Base-by-base conservation (phyloP, 2,797 vertebrate genomes). In the Potorous gilbertii region DNA sequence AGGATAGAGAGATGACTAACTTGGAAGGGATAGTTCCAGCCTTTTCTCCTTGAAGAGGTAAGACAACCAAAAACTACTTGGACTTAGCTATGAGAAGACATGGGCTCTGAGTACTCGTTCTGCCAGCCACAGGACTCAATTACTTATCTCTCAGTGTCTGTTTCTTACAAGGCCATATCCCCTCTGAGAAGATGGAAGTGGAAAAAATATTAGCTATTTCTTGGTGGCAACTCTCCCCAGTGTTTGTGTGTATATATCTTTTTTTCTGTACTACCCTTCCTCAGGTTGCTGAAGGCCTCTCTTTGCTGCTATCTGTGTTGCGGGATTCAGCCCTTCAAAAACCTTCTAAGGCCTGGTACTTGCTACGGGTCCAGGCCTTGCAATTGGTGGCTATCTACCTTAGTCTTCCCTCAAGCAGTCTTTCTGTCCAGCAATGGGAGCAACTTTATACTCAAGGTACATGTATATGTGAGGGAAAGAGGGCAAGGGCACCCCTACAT, bases 271-370 rank as follows among this genome's bases (percentile, higher is more conserved):
- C 8, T 55, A 27, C 54, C 54, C 4, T 96, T 57, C 94, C 59
- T 81, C 97, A 99, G 99, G 97, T 99, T 94, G 96, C 98, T 21
- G 96, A 96, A 50, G 99, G 99, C 0, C 97, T 99, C 31, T 40
- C 96, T 18, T 96, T 99, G 59, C 96, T 99, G 93, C 98, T 99
- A 92, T 98, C 98, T 56, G 99, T 99, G 93, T 98, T 99, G 12
- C 98, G 98, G 97, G 98, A 99, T 95, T 98, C 99, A 0, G 98
- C 97, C 27, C 98, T 99, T 62, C 99, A 98, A 94, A 99, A 98
- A 96, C 98, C 98, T 46, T 99, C 99, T 0, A 99, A 99, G 96
- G 98, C 98, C 96, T 99, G 99, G 99, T 99, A 99, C 98, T 96
- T 99, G 96, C 98, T 99, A n/a, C 99, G 99, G 54, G 99, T 99